phyloP scores from a whole-genome alignment of 2,113 vertebrate genomes.

The Orcinus orca region DNA sequence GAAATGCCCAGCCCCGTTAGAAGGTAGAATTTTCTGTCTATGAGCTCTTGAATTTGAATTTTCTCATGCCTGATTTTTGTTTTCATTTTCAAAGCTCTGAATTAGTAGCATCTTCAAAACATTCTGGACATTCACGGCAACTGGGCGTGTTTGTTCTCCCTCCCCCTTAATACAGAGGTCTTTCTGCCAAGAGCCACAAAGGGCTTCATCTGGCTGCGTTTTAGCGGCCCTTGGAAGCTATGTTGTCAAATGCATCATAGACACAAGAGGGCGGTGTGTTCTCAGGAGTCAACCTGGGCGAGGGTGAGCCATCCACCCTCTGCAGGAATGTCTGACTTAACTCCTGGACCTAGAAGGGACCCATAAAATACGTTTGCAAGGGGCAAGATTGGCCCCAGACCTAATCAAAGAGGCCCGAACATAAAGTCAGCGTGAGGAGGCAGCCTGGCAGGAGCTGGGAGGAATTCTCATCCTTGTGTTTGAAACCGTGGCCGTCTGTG shows the following conservation, averaged over 20 bases:
- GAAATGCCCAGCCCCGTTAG: neutral
- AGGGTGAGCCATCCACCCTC: neutral
- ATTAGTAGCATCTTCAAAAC: neutral
- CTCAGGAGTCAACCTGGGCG: neutral
- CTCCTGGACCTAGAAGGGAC: neutral
- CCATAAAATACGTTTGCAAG: neutral
- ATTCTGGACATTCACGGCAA: neutral
- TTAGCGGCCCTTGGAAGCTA: neutral
- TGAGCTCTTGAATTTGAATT: neutral
- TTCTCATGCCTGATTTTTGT: neutral
- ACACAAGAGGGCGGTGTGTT: slow-evolving; percentile 63
- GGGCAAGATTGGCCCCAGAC: neutral
- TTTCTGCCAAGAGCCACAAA: too few relatives aligned
- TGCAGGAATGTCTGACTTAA: neutral
- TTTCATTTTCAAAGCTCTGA: neutral
- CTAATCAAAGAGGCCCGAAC: neutral
- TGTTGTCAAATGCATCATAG: fast-evolving
- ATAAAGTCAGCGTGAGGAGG: neutral
- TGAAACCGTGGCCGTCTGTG: neutral
- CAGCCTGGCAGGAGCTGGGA: neutral
- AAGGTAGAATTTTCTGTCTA: neutral
- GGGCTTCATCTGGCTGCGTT: fast-evolving
- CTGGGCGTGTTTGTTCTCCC: neutral
- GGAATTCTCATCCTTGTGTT: neutral
- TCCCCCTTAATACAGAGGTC: fast-evolving